Evolutionary conservation across 1,140 invertebrate species (phyloP).

Genomic region (Proctacanthus coquilletti): DNA sequence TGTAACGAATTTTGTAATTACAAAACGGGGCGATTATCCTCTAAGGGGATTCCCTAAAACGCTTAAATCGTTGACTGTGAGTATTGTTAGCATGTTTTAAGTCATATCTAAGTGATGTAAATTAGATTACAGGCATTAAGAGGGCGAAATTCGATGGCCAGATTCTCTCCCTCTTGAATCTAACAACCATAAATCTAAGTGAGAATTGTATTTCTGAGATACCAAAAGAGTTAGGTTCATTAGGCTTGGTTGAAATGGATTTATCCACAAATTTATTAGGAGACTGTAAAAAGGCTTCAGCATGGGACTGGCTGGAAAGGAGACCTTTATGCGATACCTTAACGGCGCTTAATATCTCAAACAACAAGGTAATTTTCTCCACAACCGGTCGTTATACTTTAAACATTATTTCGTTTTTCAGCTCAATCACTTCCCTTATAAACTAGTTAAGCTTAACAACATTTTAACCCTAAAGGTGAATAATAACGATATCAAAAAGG

Average conservation of each 20-base stretch:
- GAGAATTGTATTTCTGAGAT: conserved; percentile 58
- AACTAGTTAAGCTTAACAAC: conserved; percentile 30
- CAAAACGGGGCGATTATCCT: conserved; percentile 46
- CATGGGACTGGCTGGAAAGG: conserved; percentile 50
- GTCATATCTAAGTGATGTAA: conserved; percentile 13
- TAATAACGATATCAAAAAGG: conserved; percentile 38
- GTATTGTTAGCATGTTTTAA: conserved; percentile 5
- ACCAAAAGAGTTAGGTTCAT: conserved; percentile 52
- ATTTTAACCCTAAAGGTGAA: conserved; percentile 44
- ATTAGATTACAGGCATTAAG: conserved; percentile 37
- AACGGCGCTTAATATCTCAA: conserved; percentile 19
- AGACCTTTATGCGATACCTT: conserved; percentile 23
- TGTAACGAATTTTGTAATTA: conserved; percentile 42
- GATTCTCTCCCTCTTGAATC: conserved; percentile 43
- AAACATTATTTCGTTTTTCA: conserved; percentile 1
- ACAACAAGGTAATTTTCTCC: conserved; percentile 13
- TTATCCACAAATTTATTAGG: conserved; percentile 55
- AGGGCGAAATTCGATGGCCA: conserved; percentile 47
- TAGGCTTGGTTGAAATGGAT: conserved; percentile 49
- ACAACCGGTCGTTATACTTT: not conserved
- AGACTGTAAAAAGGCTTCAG: conserved; percentile 22
- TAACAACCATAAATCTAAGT: conserved; percentile 56
- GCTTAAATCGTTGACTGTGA: conserved; percentile 24
- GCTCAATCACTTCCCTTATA: conserved; percentile 14
- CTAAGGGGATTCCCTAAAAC: conserved; percentile 49